These are phyloP conservation scores for Ascidia mentula DNA, from an alignment of 23 tunicate species.

Conservation along the genomic window DNA sequence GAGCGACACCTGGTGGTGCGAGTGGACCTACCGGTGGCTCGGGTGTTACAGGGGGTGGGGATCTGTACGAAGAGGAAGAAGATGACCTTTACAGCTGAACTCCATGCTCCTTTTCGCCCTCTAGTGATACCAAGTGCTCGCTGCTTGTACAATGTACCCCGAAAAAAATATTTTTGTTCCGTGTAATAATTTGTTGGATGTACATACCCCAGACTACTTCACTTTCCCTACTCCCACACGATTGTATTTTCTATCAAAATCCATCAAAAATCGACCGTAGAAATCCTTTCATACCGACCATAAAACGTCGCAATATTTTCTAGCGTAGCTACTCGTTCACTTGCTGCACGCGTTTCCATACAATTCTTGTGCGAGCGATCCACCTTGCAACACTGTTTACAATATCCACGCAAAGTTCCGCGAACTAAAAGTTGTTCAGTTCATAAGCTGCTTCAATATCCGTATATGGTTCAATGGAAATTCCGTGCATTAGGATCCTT, in stretches of 20 bases:
- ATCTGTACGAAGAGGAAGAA: conserved; percentile 74
- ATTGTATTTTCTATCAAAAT: background rate
- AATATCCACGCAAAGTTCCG: background rate
- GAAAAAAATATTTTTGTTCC: background rate
- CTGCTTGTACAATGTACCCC: background rate
- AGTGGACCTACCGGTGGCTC: conserved; percentile 14
- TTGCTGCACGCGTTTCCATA: no score
- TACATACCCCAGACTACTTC: background rate
- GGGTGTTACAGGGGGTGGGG: conserved; percentile 63
- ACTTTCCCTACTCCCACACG: background rate
- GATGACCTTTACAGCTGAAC: conserved; percentile 74
- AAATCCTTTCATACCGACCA: no score
- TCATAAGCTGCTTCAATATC: background rate
- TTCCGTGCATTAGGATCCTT: background rate
- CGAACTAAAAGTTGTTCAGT: background rate
- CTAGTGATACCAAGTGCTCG: no score
- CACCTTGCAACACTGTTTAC: background rate
- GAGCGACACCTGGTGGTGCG: conserved; percentile 13
- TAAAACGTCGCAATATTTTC: background rate
- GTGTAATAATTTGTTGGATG: background rate
- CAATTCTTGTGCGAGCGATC: background rate
- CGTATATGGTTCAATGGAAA: background rate
- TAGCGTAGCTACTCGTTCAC: background rate
- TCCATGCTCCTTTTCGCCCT: background rate
- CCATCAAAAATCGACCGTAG: background rate